phyloP scores from a whole-genome alignment of 2,888 invertebrate species.

The Neuroscelio doddi region DNA sequence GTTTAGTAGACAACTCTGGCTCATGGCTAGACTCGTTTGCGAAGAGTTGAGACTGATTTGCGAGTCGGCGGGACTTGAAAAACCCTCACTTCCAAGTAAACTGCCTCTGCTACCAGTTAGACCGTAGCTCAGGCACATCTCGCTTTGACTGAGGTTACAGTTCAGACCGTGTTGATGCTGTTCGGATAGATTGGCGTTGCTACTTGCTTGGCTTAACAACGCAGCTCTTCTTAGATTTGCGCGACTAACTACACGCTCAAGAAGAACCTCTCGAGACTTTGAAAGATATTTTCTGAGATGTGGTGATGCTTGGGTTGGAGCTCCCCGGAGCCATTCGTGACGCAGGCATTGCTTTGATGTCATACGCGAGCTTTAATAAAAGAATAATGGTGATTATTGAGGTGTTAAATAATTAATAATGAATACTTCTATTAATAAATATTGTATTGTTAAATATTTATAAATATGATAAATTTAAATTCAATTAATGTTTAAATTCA shows the following conservation, averaged over 20 bases:
- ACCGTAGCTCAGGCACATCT: conserved; percentile 70
- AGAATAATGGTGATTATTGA: too few relatives aligned
- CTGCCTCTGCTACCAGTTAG: conserved; percentile 61
- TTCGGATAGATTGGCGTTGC: conserved; percentile 61
- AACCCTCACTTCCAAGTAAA: conserved; percentile 62
- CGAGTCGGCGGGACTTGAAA: conserved; percentile 64
- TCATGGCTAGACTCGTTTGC: conserved; percentile 62
- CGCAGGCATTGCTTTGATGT: conserved; percentile 76
- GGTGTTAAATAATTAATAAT: too few relatives aligned
- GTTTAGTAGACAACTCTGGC: conserved; percentile 67
- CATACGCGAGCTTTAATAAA: conserved; percentile 73
- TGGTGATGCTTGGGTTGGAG: conserved; percentile 68
- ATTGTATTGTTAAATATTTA: too few relatives aligned
- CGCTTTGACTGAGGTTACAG: conserved; percentile 71
- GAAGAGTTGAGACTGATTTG: conserved; percentile 65
- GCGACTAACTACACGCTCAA: conserved; percentile 72
- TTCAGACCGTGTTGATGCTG: conserved; percentile 32
- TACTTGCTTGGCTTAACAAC: conserved; percentile 65
- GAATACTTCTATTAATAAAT: too few relatives aligned
- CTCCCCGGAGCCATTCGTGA: conserved; percentile 76
- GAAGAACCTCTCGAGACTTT: conserved; percentile 73
- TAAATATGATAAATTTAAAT: too few relatives aligned
- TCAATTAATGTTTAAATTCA: too few relatives aligned
- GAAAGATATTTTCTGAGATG: conserved; percentile 72
- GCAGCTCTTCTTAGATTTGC: conserved; percentile 66